Evolutionary conservation across 2,113 vertebrate genomes (phyloP).

Genomic region (Poeciliopsis occidentalis): DNA sequence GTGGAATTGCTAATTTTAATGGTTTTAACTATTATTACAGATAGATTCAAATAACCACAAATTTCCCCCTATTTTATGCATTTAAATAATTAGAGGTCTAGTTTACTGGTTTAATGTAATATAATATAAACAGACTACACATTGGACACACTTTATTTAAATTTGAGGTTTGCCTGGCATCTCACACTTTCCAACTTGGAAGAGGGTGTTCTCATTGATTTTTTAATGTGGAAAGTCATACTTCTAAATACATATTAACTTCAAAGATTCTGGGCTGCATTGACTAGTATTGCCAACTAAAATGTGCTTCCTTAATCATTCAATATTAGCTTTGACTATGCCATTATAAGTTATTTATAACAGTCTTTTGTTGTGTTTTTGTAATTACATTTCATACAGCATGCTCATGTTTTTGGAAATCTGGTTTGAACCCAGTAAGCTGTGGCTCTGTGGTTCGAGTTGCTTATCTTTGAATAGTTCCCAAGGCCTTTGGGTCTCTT

Average conservation of each 20-base stretch:
- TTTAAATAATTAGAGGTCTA: too few species aligned
- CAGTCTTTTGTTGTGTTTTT: neutral
- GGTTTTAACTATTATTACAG: too few species aligned
- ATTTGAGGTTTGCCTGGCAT: too few species aligned
- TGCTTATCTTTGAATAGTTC: conserved; percentile 21
- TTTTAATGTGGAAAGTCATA: neutral
- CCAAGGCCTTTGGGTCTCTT: conserved; percentile 12
- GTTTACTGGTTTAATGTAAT: too few species aligned
- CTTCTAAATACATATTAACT: neutral
- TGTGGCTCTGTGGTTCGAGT: conserved; percentile 23
- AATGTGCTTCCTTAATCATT: neutral
- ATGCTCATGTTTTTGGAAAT: neutral
- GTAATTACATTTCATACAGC: neutral
- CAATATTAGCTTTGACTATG: neutral
- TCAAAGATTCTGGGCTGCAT: neutral
- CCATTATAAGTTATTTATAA: neutral
- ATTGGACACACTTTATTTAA: too few species aligned
- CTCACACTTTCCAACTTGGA: too few species aligned
- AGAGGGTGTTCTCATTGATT: too few species aligned
- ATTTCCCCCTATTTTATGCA: too few species aligned
- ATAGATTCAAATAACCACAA: too few species aligned
- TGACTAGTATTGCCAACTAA: neutral
- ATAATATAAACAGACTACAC: too few species aligned
- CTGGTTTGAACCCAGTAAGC: neutral
- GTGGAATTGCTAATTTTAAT: too few species aligned